Evolutionary conservation across 2,888 invertebrate genomes (phyloP).

Genomic region (Trissoscelio sp.): DNA sequence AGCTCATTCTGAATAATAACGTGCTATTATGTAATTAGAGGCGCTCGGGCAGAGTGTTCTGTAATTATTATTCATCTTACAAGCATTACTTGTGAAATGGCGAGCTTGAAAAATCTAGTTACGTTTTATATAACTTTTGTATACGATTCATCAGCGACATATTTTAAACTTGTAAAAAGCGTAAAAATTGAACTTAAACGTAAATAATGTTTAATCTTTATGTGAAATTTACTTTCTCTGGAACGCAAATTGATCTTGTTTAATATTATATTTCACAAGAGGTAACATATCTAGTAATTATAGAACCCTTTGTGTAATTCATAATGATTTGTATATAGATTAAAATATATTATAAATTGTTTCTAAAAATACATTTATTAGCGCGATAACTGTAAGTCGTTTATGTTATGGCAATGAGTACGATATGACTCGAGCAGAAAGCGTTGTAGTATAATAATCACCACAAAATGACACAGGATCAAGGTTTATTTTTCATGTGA

Average conservation of each 20-base stretch:
- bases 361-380: constrained; percentile 25
- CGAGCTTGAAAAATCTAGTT: constrained; percentile 10
- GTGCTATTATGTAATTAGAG: constrained; percentile 14
- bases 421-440: constrained; percentile 5
- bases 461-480: constrained; percentile 26
- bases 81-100: constrained; percentile 11
- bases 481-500: constrained; percentile 46
- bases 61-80: constrained; percentile 42
- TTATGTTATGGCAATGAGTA: constrained; percentile 24
- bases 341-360: constrained; percentile 8
- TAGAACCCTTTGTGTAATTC: constrained; percentile 30
- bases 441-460: constrained; percentile 19
- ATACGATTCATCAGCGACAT: neutral
- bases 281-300: constrained; percentile 43
- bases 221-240: neutral
- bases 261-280: constrained; percentile 21
- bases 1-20: constrained; percentile 10
- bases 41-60: constrained; percentile 28
- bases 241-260: too few species aligned
- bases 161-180: neutral
- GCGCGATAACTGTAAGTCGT: constrained; percentile 14
- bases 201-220: neutral
- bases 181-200: neutral
- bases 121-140: constrained; percentile 23
- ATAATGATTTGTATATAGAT: constrained; percentile 40